Conservation (phyloP, 2,888 invertebrate species). For the Tenodera sinensis region DNA sequence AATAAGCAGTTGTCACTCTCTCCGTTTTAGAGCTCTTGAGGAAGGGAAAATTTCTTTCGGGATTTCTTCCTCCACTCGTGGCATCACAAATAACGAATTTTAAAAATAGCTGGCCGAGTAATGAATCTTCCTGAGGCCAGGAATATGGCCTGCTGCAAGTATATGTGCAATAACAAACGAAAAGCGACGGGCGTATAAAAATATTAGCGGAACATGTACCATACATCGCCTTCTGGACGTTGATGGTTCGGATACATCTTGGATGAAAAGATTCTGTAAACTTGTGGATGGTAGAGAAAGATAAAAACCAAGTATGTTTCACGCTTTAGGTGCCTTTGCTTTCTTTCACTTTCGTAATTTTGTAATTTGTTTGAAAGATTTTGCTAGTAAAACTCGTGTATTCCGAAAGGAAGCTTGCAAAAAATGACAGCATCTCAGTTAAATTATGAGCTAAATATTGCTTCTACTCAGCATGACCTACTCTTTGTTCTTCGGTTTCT, state of each 20-base stretch:
- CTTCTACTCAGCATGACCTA: background rate
- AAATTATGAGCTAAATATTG: background rate
- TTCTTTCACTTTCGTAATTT: background rate
- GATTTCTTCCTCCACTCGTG: background rate
- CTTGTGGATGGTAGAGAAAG: background rate
- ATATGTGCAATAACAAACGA: conserved; percentile 6
- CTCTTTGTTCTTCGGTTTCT: background rate
- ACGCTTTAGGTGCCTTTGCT: background rate
- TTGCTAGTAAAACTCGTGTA: background rate
- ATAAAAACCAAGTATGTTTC: background rate
- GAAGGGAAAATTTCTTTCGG: background rate
- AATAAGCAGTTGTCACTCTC: conserved; percentile 13
- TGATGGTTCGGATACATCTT: background rate
- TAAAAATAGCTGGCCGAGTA: background rate
- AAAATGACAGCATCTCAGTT: background rate
- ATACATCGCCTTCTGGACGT: background rate
- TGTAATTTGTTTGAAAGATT: background rate
- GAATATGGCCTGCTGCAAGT: background rate
- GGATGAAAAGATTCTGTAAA: background rate
- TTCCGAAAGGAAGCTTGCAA: background rate
- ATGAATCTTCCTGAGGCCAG: background rate
- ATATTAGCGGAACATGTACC: conserved; percentile 7
- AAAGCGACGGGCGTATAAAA: background rate
- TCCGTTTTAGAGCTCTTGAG: background rate
- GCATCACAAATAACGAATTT: conserved; percentile 5